phyloP scores from a whole-genome alignment of 2,888 invertebrate genomes.

The Apamea epomidion region DNA sequence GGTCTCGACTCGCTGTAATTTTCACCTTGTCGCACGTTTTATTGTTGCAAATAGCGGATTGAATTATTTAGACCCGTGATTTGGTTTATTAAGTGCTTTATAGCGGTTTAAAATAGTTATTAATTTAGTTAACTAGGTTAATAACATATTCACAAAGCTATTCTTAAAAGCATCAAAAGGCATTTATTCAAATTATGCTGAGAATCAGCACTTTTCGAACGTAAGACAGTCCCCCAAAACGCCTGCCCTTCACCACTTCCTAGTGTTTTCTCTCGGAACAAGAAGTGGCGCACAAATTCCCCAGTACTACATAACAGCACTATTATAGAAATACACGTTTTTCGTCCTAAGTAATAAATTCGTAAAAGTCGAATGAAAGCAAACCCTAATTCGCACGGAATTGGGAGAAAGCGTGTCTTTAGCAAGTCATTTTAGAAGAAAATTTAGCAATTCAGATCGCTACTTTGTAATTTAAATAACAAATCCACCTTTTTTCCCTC shows the following conservation, averaged over 20 bases:
- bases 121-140: not conserved
- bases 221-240: no score
- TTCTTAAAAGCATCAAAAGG: not conserved
- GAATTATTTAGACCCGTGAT: constrained; percentile 10
- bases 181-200: no score
- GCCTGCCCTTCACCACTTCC: no score
- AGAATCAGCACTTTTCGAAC: no score
- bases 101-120: not conserved
- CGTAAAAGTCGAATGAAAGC: constrained; percentile 10
- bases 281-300: no score
- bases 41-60: constrained; percentile 23
- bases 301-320: no score
- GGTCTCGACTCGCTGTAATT: constrained; percentile 4
- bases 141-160: not conserved
- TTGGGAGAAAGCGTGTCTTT: constrained; percentile 2
- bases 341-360: not conserved
- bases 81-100: constrained; percentile 1
- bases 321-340: constrained; percentile 3
- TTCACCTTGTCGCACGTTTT: constrained; percentile 21
- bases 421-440: not conserved
- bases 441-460: not conserved
- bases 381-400: constrained; percentile 24
- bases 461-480: constrained; percentile 24
- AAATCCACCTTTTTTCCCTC: not conserved
- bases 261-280: no score